A percentile compares a stretch with the other conserved stretches of the same genome.
Evolutionary conservation across 2,113 vertebrate genomes (phyloP).

Genomic region (Bagarius yarrelli): DNA sequence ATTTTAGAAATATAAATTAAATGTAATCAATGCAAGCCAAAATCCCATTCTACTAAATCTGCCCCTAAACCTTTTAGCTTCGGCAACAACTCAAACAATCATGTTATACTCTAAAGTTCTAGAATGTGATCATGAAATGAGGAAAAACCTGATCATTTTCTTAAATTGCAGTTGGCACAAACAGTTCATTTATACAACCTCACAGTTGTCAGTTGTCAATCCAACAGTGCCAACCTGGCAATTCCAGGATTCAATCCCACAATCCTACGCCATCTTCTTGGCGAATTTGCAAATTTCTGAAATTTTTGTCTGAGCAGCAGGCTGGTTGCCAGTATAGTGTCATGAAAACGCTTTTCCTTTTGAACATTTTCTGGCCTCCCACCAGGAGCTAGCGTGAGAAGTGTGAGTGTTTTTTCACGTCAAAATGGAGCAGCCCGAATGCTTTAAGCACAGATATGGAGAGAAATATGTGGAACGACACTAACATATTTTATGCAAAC

Average conservation of each 20-base stretch:
- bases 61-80: no score
- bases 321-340: background rate
- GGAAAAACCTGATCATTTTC: background rate
- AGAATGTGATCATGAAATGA: no score
- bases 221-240: background rate
- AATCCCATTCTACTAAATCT: no score
- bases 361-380: slow-evolving; percentile 5
- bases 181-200: background rate
- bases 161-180: background rate
- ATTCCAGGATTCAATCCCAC: background rate
- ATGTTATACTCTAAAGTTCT: no score
- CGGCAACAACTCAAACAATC: no score
- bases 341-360: slow-evolving; percentile 7
- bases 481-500: background rate
- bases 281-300: background rate
- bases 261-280: background rate
- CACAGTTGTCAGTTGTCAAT: background rate
- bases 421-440: background rate
- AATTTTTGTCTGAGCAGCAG: no score
- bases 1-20: no score
- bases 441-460: background rate
- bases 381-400: background rate
- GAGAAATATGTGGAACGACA: background rate
- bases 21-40: no score
- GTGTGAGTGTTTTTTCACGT: background rate